Evolutionary conservation across 2,797 vertebrate species (phyloP).

Genomic region (Poeciliopsis gracilis): DNA sequence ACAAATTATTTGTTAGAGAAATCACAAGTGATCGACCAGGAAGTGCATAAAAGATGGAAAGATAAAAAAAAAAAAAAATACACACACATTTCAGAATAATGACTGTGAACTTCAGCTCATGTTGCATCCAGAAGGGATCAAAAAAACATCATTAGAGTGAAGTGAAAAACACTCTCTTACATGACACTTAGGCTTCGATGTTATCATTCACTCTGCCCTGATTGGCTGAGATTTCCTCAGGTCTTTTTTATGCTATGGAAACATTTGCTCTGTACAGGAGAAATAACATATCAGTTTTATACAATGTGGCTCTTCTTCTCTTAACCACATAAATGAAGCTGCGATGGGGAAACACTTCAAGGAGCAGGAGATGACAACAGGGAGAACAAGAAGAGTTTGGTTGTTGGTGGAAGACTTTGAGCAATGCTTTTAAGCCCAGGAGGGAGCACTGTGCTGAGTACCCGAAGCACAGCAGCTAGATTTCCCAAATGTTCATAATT

Average conservation of each 20-base stretch:
- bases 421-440: conserved; percentile 76
- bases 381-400: conserved; percentile 51
- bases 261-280: conserved; percentile 11
- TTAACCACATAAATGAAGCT: conserved; percentile 55
- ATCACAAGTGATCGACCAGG: neutral
- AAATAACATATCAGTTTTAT: conserved; percentile 20
- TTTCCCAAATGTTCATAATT: conserved; percentile 95
- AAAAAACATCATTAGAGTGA: neutral
- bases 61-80: too few species aligned
- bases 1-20: neutral
- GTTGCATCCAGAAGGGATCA: neutral
- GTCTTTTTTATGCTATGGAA: conserved; percentile 1
- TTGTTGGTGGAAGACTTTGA: conserved; percentile 61
- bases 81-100: neutral
- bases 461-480: conserved; percentile 83
- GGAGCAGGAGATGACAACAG: conserved; percentile 51
- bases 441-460: conserved; percentile 81
- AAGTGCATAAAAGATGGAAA: neutral
- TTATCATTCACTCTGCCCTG: neutral
- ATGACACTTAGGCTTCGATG: neutral
- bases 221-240: neutral
- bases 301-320: conserved; percentile 31
- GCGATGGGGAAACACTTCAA: conserved; percentile 49
- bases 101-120: neutral
- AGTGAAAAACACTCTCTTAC: neutral